Conservation (phyloP, 1,140 invertebrate genomes). For the Drosophila neocordata region DNA sequence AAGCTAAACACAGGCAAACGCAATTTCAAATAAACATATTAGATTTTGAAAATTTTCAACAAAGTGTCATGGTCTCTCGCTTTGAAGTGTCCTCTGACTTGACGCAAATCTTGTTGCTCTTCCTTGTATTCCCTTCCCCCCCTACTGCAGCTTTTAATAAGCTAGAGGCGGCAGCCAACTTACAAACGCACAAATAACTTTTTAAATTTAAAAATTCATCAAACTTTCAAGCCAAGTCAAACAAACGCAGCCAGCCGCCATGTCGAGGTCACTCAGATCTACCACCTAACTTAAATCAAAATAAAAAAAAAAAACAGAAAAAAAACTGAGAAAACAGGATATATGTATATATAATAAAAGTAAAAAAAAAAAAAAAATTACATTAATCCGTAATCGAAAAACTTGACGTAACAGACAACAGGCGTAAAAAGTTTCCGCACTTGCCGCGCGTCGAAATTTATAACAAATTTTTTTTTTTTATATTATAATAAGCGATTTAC, state of each 20-base stretch:
- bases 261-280: conserved; percentile 16
- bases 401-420: conserved; percentile 60
- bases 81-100: conserved; percentile 43
- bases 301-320: conserved; percentile 32
- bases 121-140: conserved; percentile 5
- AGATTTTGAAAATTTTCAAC: not conserved
- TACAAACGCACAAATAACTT: conserved; percentile 77
- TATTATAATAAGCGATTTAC: conserved; percentile 78
- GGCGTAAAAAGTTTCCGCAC: conserved; percentile 54
- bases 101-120: conserved; percentile 6
- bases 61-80: conserved; percentile 9
- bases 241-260: conserved; percentile 45
- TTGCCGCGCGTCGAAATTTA: conserved; percentile 54
- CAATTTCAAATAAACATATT: conserved; percentile 42
- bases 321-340: no score
- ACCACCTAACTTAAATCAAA: conserved; percentile 30
- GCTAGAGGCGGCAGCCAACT: conserved; percentile 47
- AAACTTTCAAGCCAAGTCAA: conserved; percentile 74
- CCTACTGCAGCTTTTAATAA: conserved; percentile 52
- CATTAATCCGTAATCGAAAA: conserved; percentile 81
- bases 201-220: conserved; percentile 82
- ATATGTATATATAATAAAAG: conserved; percentile 28
- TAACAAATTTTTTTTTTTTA: conserved; percentile 36
- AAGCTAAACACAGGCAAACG: conserved; percentile 16
- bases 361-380: conserved; percentile 73